Evolutionary conservation across 2,888 invertebrate genomes (phyloP).

Genomic region (Gymnosoma rotundatum): DNA sequence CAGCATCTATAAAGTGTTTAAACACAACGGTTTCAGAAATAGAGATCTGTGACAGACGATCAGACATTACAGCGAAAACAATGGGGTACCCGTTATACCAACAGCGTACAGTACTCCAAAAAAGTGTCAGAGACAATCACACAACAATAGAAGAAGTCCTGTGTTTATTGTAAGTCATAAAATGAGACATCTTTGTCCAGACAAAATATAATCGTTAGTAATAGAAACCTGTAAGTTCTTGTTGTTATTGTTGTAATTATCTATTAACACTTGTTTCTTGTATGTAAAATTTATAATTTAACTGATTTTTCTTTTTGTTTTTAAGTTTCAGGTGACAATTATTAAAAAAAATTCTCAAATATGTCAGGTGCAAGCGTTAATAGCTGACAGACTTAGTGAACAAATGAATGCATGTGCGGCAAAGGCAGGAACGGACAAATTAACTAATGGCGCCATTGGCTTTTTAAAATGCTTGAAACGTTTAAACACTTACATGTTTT

Average conservation of each 20-base stretch:
- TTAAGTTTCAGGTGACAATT: conserved; percentile 32
- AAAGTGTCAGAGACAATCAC: too few relatives aligned
- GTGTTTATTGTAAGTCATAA: too few relatives aligned
- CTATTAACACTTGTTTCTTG: conserved; percentile 40
- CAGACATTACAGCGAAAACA: too few relatives aligned
- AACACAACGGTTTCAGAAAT: too few relatives aligned
- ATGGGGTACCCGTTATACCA: too few relatives aligned
- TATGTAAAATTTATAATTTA: background rate
- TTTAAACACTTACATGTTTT: conserved; percentile 62
- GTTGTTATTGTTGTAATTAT: conserved; percentile 15
- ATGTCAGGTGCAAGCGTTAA: conserved; percentile 48
- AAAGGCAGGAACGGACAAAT: background rate
- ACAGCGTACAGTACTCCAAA: too few relatives aligned
- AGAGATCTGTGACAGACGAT: too few relatives aligned
- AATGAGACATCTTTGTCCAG: too few relatives aligned
- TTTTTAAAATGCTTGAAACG: conserved; percentile 73
- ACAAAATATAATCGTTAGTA: too few relatives aligned
- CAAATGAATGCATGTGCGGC: conserved; percentile 4
- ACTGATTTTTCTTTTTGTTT: conserved; percentile 16
- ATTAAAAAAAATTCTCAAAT: conserved; percentile 48
- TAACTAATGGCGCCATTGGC: conserved; percentile 75
- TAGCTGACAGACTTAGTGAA: conserved; percentile 20
- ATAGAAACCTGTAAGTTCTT: conserved; percentile 22
- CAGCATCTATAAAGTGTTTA: too few relatives aligned
- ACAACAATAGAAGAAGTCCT: too few relatives aligned